A percentile compares a stretch with the other conserved stretches of the same genome.
Conservation (phyloP, 2,113 vertebrate genomes). For the Neolamprologus falcicula region DNA sequence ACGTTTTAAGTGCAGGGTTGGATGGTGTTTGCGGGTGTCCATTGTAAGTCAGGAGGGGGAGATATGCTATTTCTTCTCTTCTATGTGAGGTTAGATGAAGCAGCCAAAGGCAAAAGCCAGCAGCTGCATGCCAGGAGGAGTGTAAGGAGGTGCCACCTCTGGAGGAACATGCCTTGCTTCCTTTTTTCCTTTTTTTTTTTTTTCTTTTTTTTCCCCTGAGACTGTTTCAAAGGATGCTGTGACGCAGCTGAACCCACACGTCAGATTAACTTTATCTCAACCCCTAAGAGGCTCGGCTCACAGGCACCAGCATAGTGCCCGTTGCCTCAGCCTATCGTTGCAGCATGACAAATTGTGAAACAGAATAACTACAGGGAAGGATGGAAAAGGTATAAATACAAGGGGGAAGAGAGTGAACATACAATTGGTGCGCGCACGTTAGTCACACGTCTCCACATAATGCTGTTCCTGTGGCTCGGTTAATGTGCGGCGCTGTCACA, state of each 20-base stretch:
- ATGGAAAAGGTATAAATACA: neutral
- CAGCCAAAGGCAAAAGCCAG: neutral
- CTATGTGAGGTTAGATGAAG: neutral
- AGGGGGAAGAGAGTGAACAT: neutral
- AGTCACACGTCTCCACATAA: neutral
- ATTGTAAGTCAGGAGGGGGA: neutral
- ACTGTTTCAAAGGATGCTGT: slow-evolving; percentile 29
- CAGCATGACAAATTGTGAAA: slow-evolving; percentile 48
- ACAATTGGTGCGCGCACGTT: neutral
- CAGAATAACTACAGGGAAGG: neutral
- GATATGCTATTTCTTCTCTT: neutral
- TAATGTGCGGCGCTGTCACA: neutral
- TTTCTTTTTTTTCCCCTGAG: neutral
- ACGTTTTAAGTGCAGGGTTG: neutral
- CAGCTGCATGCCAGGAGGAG: slow-evolving; percentile 21
- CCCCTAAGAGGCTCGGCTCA: slow-evolving; percentile 21
- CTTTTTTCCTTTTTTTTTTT: neutral
- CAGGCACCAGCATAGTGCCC: slow-evolving; percentile 37
- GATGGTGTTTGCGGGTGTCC: neutral
- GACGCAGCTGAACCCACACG: slow-evolving; percentile 54
- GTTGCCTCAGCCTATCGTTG: slow-evolving; percentile 30
- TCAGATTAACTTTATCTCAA: slow-evolving; percentile 58
- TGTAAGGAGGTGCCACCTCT: slow-evolving; percentile 3
- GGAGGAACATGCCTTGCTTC: slow-evolving; percentile 1
- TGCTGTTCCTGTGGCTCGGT: neutral